A percentile compares a stretch with the other conserved stretches of the same genome.
Evolutionary conservation across 2,797 vertebrate species (phyloP).

Genomic region (Acrossocheilus wenchowensis): DNA sequence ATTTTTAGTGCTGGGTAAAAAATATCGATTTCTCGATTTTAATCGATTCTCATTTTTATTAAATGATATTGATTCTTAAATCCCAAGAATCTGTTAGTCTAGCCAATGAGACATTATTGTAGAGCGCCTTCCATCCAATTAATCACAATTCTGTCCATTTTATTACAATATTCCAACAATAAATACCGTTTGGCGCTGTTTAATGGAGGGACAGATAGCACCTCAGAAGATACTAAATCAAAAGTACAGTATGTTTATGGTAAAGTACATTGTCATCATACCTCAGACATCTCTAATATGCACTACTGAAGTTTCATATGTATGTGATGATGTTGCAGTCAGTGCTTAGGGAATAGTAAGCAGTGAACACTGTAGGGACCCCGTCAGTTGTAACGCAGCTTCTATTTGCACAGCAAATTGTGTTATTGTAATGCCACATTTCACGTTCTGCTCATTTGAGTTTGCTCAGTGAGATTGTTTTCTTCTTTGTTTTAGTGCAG

Average conservation of each 20-base stretch:
- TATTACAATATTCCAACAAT: too few species aligned
- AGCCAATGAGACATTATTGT: too few species aligned
- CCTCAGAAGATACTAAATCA: not conserved
- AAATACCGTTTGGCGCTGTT: too few species aligned
- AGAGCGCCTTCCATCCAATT: too few species aligned
- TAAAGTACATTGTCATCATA: not conserved
- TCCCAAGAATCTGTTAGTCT: too few species aligned
- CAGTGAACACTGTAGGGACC: not conserved
- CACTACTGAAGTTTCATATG: not conserved
- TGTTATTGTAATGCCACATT: conserved; percentile 2
- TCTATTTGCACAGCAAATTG: not conserved
- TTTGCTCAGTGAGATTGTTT: conserved; percentile 2
- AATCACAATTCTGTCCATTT: too few species aligned
- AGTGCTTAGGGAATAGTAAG: not conserved
- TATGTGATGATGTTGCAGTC: too few species aligned
- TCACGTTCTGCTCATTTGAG: not conserved
- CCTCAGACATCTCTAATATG: not conserved
- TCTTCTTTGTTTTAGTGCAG: not conserved
- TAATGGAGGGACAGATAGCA: too few species aligned
- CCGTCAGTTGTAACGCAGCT: not conserved
- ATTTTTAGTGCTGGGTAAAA: too few species aligned
- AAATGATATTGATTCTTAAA: too few species aligned
- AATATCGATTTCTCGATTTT: too few species aligned
- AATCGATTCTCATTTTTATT: too few species aligned
- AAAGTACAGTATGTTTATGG: not conserved